Evolutionary conservation across 2,113 vertebrate genomes (phyloP).

Genomic region (Perca fluviatilis): DNA sequence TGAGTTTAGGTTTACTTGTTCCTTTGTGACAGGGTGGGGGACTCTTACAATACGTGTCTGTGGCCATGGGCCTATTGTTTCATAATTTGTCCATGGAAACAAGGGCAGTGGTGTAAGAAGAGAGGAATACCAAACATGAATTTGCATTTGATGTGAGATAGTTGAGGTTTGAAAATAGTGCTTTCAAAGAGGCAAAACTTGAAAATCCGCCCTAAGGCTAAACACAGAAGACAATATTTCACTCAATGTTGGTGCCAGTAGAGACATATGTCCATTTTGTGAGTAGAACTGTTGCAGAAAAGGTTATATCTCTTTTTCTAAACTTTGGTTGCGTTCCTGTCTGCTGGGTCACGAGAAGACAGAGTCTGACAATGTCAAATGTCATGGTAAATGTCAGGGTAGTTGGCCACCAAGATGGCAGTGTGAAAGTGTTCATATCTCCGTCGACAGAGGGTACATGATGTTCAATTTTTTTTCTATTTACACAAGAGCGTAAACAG

Average conservation of each 20-base stretch:
- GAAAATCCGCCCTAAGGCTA: neutral
- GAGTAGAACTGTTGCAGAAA: neutral
- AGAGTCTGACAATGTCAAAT: slow-evolving; percentile 63
- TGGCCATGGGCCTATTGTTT: no score
- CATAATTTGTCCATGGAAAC: neutral
- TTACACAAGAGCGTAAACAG: slow-evolving; percentile 3
- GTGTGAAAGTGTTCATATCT: slow-evolving; percentile 22
- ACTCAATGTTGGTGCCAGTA: neutral
- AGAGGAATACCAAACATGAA: neutral
- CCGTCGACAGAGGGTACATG: slow-evolving; percentile 16
- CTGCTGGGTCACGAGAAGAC: slow-evolving; percentile 11
- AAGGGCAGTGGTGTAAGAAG: neutral
- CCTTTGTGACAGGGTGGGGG: no score
- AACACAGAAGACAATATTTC: neutral
- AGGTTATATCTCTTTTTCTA: slow-evolving; percentile 18
- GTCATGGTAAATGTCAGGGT: slow-evolving; percentile 62
- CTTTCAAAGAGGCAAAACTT: neutral
- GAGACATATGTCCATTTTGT: slow-evolving; percentile 2
- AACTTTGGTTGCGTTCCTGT: slow-evolving; percentile 19
- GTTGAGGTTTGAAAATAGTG: neutral
- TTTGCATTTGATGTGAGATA: neutral
- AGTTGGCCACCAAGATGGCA: slow-evolving; percentile 14
- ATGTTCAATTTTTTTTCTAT: slow-evolving; percentile 20
- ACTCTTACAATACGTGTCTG: no score
- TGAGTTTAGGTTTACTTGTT: no score